Percentiles rank a stretch among this genome's conserved stretches.
Conservation (phyloP, 2,888 invertebrate genomes). For the Thera britannica region DNA sequence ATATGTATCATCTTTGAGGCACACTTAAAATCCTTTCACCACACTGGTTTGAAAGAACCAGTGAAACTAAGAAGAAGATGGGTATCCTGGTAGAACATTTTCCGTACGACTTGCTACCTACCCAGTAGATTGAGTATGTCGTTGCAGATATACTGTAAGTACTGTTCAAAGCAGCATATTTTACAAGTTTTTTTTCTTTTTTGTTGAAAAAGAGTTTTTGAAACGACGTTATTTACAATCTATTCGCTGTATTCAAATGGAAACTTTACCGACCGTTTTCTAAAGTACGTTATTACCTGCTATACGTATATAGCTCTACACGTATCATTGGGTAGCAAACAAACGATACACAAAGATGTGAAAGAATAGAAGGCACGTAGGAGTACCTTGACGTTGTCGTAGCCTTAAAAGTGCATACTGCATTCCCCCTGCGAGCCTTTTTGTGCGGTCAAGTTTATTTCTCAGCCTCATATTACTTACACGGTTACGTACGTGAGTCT, state of each 20-base stretch:
- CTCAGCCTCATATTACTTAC: conserved; percentile 30
- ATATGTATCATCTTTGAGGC: too few species aligned
- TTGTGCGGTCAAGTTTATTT: conserved; percentile 69
- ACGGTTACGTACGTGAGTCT: background rate
- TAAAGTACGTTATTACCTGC: background rate
- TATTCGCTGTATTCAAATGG: conserved; percentile 1
- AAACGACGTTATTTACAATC: background rate
- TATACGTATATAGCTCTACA: too few species aligned
- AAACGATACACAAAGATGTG: conserved; percentile 4
- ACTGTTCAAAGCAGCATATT: background rate
- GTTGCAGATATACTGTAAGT: background rate
- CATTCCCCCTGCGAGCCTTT: conserved; percentile 69
- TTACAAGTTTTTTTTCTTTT: background rate
- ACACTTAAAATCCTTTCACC: too few species aligned
- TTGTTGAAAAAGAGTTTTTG: background rate
- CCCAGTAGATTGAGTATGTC: too few species aligned
- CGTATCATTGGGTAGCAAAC: too few species aligned
- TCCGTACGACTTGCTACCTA: conserved; percentile 9
- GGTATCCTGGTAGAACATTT: background rate
- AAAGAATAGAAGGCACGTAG: conserved; percentile 33
- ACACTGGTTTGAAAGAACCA: too few species aligned
- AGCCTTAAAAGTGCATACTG: conserved; percentile 81
- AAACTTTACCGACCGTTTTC: conserved; percentile 11
- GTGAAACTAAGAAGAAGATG: background rate
- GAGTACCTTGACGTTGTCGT: conserved; percentile 41